Evolutionary conservation across 2,888 invertebrate species (phyloP), one percentile per base, ranked within the genome.

Genomic region (Microctonus brassicae): DNA sequence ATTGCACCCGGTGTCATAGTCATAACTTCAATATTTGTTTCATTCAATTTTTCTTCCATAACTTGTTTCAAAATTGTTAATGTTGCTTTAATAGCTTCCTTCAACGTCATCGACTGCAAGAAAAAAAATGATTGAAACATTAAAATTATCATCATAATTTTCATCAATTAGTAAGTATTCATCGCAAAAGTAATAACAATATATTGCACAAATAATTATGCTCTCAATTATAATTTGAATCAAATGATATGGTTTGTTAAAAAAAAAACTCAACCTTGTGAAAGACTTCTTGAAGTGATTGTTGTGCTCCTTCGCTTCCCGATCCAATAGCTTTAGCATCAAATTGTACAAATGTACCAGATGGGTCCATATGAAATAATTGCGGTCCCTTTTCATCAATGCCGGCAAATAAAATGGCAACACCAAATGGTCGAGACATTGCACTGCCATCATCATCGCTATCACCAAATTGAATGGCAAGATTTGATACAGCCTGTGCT

Each of bases 311-410:
- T 89, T 99, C 99, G 79, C 97, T 97, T 39, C 99, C 99, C 0
- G 99, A 99, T 0, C 99, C 99, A 80, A 99, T 99, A 2, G 99
- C 98, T 89, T 99, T 99, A 36, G 99, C 99, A 82, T 97, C 95
- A 88, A 97, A 99, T 86, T 97, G 95, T 73, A 99, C 97, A 88
- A 97, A 99, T 0, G 99, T 99, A 33, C 98, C 98, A 52, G 98
- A 98, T 7, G 99, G 99, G 88, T 99, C 99, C 96, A 99, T 97
- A 87, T 99, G 99, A 90, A 94, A 99, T 74, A 99, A 87, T 82
- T 97, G 97, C 0, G 99, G 97, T 0, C 98, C 97, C 83, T 95
- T 95, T 82, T 95, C 94, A 87, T 99, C 99, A 82, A 95, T 92
- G 68, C 94, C 95, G 79, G 98, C 99, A 90, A 99, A 98, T 81